Evolutionary conservation across 2,797 vertebrate species (phyloP).

Genomic region (Catharus ustulatus): DNA sequence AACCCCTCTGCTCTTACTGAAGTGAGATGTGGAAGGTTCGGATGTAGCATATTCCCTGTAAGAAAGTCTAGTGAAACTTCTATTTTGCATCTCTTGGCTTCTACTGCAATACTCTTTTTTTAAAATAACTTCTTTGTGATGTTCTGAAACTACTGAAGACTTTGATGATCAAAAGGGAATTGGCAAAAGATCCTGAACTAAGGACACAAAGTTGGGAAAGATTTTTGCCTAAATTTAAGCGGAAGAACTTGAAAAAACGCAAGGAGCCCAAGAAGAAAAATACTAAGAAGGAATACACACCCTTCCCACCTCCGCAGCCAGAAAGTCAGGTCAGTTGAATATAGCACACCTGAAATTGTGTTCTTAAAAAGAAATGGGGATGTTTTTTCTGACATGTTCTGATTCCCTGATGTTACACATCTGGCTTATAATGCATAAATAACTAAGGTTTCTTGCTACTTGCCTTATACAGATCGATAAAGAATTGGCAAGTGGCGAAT

Average conservation of each 20-base stretch:
- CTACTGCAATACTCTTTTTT: not conserved
- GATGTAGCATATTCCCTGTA: not conserved
- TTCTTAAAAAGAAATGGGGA: not conserved
- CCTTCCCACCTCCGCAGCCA: constrained; percentile 92
- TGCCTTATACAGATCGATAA: constrained; percentile 82
- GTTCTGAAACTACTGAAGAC: constrained; percentile 76
- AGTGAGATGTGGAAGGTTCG: not conserved
- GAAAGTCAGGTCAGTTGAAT: constrained; percentile 88
- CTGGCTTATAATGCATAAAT: not conserved
- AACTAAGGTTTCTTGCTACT: not conserved
- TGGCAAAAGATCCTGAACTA: constrained; percentile 90
- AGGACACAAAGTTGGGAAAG: constrained; percentile 91
- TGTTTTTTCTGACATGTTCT: not conserved
- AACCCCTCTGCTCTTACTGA: not conserved
- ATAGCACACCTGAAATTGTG: not conserved
- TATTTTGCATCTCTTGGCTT: not conserved
- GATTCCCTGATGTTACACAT: not conserved
- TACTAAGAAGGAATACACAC: constrained; percentile 92
- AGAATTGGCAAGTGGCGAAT: constrained; percentile 93
- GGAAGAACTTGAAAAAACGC: constrained; percentile 91
- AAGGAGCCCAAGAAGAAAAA: constrained; percentile 91
- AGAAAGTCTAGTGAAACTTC: not conserved
- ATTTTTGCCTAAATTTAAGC: constrained; percentile 93
- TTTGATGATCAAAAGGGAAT: constrained; percentile 96
- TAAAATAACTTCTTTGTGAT: constrained; percentile 19